Conservation (phyloP, 2,113 vertebrate genomes). For the Nesoenas mayeri region DNA sequence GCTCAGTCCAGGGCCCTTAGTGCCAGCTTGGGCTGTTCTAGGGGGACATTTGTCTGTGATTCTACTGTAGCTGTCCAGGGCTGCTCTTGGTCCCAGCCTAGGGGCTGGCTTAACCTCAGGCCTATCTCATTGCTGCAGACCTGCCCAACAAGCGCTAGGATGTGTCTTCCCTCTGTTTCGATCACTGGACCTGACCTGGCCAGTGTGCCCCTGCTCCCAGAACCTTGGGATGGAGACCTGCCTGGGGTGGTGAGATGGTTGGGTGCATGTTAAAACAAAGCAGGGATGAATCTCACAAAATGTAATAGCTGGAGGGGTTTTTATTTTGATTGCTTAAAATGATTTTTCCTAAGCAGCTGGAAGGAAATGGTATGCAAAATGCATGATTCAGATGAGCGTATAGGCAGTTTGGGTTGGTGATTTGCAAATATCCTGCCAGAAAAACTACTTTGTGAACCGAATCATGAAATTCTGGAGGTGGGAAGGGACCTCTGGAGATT, state of each 20-base stretch:
- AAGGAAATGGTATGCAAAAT: not conserved
- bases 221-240: rapidly evolving
- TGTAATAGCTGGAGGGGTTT: not conserved
- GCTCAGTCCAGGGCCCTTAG: not conserved
- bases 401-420: not conserved
- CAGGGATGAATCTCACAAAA: not conserved
- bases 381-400: not conserved
- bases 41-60: rapidly evolving
- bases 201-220: not conserved
- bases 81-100: not conserved
- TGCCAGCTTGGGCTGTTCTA: rapidly evolving
- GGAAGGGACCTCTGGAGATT: not conserved
- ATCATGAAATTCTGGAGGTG: not conserved
- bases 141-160: not conserved
- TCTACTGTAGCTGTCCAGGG: not conserved
- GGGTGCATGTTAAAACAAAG: not conserved
- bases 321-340: not conserved
- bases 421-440: not conserved
- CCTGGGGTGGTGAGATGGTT: not conserved
- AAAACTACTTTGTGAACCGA: not conserved
- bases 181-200: not conserved
- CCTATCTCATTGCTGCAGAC: no score
- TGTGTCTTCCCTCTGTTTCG: not conserved
- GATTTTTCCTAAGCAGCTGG: not conserved
- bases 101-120: not conserved